phyloP scores from a whole-genome alignment of 2,113 vertebrate genomes.

The Mugil cephalus region DNA sequence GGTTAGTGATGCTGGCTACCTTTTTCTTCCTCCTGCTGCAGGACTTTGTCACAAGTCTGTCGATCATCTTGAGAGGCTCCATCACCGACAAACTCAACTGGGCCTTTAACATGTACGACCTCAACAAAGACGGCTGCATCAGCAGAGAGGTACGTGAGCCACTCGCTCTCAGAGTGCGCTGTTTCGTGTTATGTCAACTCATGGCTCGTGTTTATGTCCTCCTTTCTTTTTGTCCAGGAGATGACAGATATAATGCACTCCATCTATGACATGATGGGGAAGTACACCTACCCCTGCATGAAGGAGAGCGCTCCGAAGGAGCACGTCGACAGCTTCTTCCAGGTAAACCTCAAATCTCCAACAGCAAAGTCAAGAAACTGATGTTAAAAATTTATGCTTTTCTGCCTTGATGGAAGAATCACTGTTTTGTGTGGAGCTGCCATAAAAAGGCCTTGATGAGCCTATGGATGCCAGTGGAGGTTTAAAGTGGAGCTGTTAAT shows the following conservation, averaged over 20 bases:
- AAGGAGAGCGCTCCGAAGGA: constrained; percentile 89
- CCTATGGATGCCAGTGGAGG: too few species aligned
- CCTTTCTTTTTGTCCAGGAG: constrained; percentile 85
- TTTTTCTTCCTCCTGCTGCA: constrained; percentile 58
- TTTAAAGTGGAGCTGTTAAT: too few species aligned
- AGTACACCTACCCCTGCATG: constrained; percentile 91
- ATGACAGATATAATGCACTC: constrained; percentile 97
- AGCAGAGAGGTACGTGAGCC: constrained; percentile 90
- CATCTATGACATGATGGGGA: constrained; percentile 99
- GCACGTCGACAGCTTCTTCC: constrained; percentile 95
- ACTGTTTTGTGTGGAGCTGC: too few species aligned
- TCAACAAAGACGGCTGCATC: constrained; percentile 98
- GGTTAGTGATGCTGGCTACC: too few species aligned
- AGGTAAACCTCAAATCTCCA: constrained; percentile 81
- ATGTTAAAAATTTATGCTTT: background rate
- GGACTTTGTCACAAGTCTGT: constrained; percentile 94
- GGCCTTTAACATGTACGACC: constrained; percentile 96
- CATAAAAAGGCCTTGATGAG: too few species aligned
- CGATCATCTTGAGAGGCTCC: constrained; percentile 92
- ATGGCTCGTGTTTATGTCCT: background rate
- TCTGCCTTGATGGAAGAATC: too few species aligned
- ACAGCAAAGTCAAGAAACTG: background rate
- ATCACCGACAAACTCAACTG: constrained; percentile 93
- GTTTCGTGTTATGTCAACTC: background rate
- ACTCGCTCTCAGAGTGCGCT: background rate